Base-by-base conservation (phyloP, 2,888 invertebrate genomes). In the Rhopalosiphum nymphaeae region DNA sequence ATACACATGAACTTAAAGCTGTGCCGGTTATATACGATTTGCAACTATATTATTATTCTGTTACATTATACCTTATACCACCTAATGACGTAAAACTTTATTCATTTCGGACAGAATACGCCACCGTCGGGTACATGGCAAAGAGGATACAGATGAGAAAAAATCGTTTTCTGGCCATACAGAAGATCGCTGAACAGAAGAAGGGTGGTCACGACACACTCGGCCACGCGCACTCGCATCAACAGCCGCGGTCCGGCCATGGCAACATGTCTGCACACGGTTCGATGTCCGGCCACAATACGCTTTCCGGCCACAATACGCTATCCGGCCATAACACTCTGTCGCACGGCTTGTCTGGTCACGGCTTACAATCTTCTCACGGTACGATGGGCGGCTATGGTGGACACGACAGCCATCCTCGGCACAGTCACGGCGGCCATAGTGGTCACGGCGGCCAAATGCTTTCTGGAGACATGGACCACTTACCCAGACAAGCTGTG, bases 81-180 rank as follows among this genome's bases (percentile, higher is more conserved):
- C 36, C 78, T 36, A 78, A 78, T 78, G 21, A 7, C 21, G 78
- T 21, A 7, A 36, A 36, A 21, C 36, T 36, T 36, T 78, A 36
- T 78, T 21, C 36, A 36, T 78, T 21, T 78, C 16, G 21, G 2
- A 78, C 97, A 98, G 99, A 99, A 97, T 99, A 99, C 96, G 99
- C 99, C 95, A 98, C 99, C 95, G 99, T 99, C 95, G 99, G 99
- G 95, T 99, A 99, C 96, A 98, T 99, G 98, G 99, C 98, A 95
- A 99, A 99, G 97, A 97, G 99, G 96, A 98, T 99, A 96, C 98
- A 98, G 96, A 98, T 99, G 98, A 97, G 98, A 96, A 98, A 99
- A 96, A 98, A 98, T 96, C 97, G 98, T 96, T 98, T 98, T 96
- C 97, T 98, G 96, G 98, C 98, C 95, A 97, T 98, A 95, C 98